A percentile compares a stretch with the other conserved stretches of the same genome.
Conservation (phyloP, 2,888 invertebrate species). For the Agrotis clavis region DNA sequence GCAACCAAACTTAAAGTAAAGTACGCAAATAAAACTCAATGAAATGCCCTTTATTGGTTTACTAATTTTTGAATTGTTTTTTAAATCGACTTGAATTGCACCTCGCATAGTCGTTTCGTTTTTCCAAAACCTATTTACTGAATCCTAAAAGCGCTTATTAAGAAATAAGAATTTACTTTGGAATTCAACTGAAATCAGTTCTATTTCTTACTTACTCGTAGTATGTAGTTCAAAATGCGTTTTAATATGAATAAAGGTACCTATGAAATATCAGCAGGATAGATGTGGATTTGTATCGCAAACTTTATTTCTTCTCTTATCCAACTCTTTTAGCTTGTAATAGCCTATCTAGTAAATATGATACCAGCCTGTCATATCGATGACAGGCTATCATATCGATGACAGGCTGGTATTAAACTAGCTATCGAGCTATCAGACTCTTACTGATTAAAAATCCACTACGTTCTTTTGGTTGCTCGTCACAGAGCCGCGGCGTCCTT, state of each 20-base stretch:
- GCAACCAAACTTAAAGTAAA: neutral
- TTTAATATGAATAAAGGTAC: neutral
- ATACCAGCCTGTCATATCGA: no score
- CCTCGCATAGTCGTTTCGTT: neutral
- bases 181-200: neutral
- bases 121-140: neutral
- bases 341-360: no score
- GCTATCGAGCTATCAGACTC: no score
- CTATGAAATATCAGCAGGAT: no score
- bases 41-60: neutral
- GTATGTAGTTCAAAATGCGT: neutral
- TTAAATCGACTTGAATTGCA: neutral
- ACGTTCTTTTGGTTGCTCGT: no score
- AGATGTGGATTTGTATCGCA: no score
- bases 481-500: no score
- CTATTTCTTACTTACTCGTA: neutral
- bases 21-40: neutral
- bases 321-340: no score
- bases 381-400: no score
- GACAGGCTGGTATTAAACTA: no score
- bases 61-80: neutral
- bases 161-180: neutral
- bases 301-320: no score
- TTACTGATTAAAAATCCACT: no score
- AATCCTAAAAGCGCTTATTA: neutral